Base-by-base conservation (phyloP, 2,888 invertebrate species). In the Synergus itoensis region DNA sequence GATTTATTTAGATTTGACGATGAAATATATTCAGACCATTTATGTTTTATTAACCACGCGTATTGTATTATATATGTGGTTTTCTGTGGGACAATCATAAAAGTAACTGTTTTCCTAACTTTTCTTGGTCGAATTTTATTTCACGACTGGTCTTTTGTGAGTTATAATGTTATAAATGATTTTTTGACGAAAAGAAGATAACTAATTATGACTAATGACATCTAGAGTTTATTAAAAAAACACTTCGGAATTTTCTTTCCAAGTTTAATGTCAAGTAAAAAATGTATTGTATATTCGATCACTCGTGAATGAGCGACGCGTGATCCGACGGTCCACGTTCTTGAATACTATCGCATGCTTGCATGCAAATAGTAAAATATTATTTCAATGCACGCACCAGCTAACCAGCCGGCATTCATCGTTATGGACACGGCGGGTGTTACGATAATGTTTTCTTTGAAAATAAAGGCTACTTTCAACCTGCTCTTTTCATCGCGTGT, bases 391-490 rank as follows among this genome's bases (percentile, higher is more conserved):
- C 73, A 73, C 73, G 73, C 53, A 53, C 73, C 53, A 73, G 73
- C 53, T 57, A 73, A 73, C 73, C 53, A 73, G 73, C 53, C 73
- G 36, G 73, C 36, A 73, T 73, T 73, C 73, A 73, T 57, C 73
- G 53, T 40, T 36, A 53, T 53, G 73, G 67, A 67, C 67, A 5
- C 18, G 43, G n/a, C 73, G 48, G 76, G 78, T 83, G 82, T 83
- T 83, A 76, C 77, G 78, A 82, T 82, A 82, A 83, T 83, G 79
- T 83, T 83, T 83, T 82, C 80, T 82, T 79, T 83, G 79, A 81
- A 83, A 83, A 83, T 81, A 82, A 53, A 79, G 64, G 81, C 81
- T 80, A 80, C 83, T 82, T 73, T 36, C 73, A 57, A 73, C 73
- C 73, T 73, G 73, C 40, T 73, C 73, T 73, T 48, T 73, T 73